Evolutionary conservation across 2,113 vertebrate species (phyloP), one percentile per base, ranked within the genome.

Genomic region (Pristiophorus japonicus): DNA sequence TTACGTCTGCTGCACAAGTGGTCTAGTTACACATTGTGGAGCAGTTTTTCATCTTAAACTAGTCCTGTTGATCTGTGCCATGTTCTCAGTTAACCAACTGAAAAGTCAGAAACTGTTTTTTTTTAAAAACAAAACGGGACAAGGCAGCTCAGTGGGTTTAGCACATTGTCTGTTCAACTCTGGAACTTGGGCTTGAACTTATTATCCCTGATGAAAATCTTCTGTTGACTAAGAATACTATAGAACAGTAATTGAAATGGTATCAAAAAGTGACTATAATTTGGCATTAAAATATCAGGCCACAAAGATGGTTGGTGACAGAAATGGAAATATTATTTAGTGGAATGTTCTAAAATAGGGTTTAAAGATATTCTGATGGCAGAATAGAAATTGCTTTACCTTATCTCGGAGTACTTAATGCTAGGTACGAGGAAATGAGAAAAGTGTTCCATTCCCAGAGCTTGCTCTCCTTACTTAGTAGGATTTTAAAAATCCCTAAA

Each of bases 301-400:
- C 20, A 88, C 59, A 8, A 59, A 34, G 47, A 27, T 88, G 30
- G 3, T 55, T 88, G 85, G 10, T 88, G 11, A 34, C 14, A 47
- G 38, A 85, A 88, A 88, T 88, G 24, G 24, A 88, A 88, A 34
- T 88, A 30, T 88, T 30, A 27, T 88, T 55, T 59, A 2, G 55
- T 59, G 24, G 1, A 10, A n/a, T 45, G 34, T 42, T 81, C 75
- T 45, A 42, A 85, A 85, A 85, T 88, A 59, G 47, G 55, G 0
- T 84, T 87, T 87, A 87, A 87, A 87, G 84, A 87, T 55, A 85
- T 75, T n/a, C n/a, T n/a, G n/a, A n/a, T n/a, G 70, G 30, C 5
- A 75, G 27, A 75, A 75, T 75, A 4, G 30, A 30, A 75, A 75
- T 75, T 34, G 24, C n/a, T 42, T 18, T 16, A 81, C 3, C 11